Evolutionary conservation across 1,140 invertebrate genomes (phyloP), one percentile per base, ranked within the genome.

Genomic region (Bombus sylvicola): DNA sequence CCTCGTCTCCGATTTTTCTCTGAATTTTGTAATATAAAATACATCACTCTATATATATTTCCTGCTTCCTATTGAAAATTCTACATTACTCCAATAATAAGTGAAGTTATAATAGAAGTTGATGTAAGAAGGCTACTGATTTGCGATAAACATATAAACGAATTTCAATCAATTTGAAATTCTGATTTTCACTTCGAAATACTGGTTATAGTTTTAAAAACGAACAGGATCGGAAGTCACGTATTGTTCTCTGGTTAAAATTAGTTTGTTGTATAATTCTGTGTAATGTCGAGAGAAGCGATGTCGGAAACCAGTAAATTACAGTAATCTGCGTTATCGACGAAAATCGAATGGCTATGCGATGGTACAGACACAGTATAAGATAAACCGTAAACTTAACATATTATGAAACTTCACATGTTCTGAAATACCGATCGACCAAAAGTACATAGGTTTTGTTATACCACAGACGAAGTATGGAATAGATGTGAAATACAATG

Each of bases 301-400:
- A 34, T 22, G 43, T 28, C 3, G 37, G 15, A 43, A 34, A 31
- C 12, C 10, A 12, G 37, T 22, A 28, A 34, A 4, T n/a, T 57
- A 4, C 47, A 83, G 68, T 37, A 39, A 79, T 37, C 85, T 87
- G 31, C 3, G 9, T 74, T 87, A 87, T 47, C 89, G 66, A 88
- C 82, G 5, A 25, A 18, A 43, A 34, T 66, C 13, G 4, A 34
- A 34, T 8, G 0, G n/a, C 59, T n/a, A n/a, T 22, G 59, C 28
- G 59, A 62, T 62, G 59, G 3, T 62, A 62, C 12, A 62, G 59
- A n/a, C 10, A 13, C 3, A 62, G 3, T 62, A 53, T 8, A 53
- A 1, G 22, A 53, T 53, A 53, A 53, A 2, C 47, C 5, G 22
- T 53, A 53, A 22, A 2, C 3, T 12, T 62, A 3, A 9, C 3